Percentiles rank a stretch among this genome's conserved stretches.
phyloP scores from a whole-genome alignment of 2,888 invertebrate genomes.

The Cyaniris semiargus region DNA sequence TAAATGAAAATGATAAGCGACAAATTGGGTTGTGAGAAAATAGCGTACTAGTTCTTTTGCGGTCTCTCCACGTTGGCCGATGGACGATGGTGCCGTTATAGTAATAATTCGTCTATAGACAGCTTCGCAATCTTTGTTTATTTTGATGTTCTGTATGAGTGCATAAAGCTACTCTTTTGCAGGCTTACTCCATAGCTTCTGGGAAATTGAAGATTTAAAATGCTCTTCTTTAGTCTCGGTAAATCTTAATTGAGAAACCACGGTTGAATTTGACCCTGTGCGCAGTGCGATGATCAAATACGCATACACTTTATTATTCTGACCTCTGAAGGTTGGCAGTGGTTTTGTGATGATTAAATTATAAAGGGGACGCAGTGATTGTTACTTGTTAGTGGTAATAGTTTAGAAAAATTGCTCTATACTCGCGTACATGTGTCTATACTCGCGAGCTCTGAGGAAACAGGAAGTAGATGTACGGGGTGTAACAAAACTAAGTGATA shows the following conservation, averaged over 20 bases:
- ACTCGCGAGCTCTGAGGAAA: too few species aligned
- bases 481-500: too few species aligned
- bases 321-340: not conserved
- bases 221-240: not conserved
- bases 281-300: not conserved
- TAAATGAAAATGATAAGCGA: not conserved
- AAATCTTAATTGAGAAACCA: not conserved
- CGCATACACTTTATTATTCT: slow-evolving; percentile 10
- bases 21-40: too few species aligned
- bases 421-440: not conserved
- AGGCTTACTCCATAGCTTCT: too few species aligned
- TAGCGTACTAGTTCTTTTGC: not conserved
- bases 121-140: too few species aligned
- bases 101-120: too few species aligned
- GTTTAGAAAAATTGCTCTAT: not conserved
- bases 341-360: not conserved
- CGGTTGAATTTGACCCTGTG: not conserved
- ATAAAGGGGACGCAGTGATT: not conserved
- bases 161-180: too few species aligned
- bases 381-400: not conserved
- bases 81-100: too few species aligned
- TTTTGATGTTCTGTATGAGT: too few species aligned
- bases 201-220: too few species aligned
- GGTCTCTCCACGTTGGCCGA: not conserved
- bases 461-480: too few species aligned